Evolutionary conservation across 2,888 invertebrate genomes (phyloP).

Genomic region (Heliconius ismenius): DNA sequence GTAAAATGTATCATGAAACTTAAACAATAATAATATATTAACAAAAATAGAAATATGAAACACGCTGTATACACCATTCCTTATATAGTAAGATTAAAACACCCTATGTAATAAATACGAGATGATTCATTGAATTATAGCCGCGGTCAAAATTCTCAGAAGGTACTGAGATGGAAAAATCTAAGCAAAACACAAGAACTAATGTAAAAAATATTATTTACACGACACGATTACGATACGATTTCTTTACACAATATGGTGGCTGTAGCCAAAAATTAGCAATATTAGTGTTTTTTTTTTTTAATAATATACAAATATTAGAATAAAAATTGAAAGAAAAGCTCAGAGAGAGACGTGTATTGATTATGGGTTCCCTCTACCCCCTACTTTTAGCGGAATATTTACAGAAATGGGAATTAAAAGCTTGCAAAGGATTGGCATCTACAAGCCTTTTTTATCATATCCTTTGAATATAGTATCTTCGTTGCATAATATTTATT

Average conservation of each 20-base stretch:
- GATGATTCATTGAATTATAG: constrained; percentile 28
- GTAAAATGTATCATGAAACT: too few species aligned
- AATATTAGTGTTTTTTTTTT: too few species aligned
- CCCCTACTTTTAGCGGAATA: too few species aligned
- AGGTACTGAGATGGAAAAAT: constrained; percentile 30
- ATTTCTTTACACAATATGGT: background rate
- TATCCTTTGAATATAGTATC: too few species aligned
- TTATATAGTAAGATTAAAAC: constrained; percentile 14
- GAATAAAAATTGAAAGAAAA: too few species aligned
- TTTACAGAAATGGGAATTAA: too few species aligned
- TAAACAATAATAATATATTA: background rate
- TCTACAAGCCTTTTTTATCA: too few species aligned
- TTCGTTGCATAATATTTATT: too few species aligned
- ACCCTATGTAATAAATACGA: constrained; percentile 18
- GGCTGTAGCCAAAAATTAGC: background rate
- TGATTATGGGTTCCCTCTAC: too few species aligned
- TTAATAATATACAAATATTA: too few species aligned
- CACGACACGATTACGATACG: constrained; percentile 8
- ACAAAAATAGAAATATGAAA: constrained; percentile 3
- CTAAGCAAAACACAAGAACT: constrained; percentile 13
- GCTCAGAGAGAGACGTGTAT: too few species aligned
- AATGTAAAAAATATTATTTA: constrained; percentile 12
- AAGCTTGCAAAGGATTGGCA: too few species aligned
- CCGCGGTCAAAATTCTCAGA: constrained; percentile 30
- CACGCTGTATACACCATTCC: background rate